Percentiles rank a stretch among this genome's conserved stretches.
Evolutionary conservation across 1,140 invertebrate genomes (phyloP).

Genomic region (Scaptodrosophila lebanonensis): DNA sequence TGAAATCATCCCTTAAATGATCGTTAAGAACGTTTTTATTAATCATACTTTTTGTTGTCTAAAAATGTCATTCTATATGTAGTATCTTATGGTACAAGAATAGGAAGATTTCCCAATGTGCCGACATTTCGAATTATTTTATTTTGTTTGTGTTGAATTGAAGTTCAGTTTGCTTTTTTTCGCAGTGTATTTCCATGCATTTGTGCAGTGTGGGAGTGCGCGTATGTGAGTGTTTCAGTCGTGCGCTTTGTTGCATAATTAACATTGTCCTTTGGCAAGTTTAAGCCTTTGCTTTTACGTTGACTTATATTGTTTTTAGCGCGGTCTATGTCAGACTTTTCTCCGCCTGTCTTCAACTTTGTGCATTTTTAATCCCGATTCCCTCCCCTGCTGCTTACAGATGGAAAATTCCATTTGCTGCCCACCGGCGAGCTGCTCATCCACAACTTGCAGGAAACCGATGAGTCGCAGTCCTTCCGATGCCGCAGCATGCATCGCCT

Average conservation of each 20-base stretch:
- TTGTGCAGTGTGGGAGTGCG: not conserved
- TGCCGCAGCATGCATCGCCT: slow-evolving; percentile 88
- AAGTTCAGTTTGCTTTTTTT: too few species aligned
- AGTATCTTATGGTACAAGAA: too few species aligned
- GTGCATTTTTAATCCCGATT: not conserved
- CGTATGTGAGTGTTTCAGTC: slow-evolving; percentile 10
- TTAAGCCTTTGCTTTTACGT: slow-evolving; percentile 47
- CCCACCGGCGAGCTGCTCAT: slow-evolving; percentile 89
- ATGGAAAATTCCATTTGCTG: slow-evolving; percentile 88
- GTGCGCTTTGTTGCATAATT: slow-evolving; percentile 70
- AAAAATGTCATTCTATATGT: too few species aligned
- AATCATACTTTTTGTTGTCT: too few species aligned
- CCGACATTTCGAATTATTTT: too few species aligned
- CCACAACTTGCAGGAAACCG: slow-evolving; percentile 85
- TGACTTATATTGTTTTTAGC: slow-evolving; percentile 31
- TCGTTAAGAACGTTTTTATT: too few species aligned
- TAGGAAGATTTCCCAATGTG: too few species aligned
- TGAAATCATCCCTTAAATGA: too few species aligned
- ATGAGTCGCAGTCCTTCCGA: slow-evolving; percentile 85
- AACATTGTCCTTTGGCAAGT: slow-evolving; percentile 74
- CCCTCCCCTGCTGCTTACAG: slow-evolving; percentile 76
- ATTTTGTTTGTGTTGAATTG: too few species aligned
- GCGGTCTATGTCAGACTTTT: too few species aligned
- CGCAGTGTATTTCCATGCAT: not conserved
- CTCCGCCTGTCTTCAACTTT: not conserved